phyloP scores from a whole-genome alignment of 2,888 invertebrate species.

The Mythimna lalbum region DNA sequence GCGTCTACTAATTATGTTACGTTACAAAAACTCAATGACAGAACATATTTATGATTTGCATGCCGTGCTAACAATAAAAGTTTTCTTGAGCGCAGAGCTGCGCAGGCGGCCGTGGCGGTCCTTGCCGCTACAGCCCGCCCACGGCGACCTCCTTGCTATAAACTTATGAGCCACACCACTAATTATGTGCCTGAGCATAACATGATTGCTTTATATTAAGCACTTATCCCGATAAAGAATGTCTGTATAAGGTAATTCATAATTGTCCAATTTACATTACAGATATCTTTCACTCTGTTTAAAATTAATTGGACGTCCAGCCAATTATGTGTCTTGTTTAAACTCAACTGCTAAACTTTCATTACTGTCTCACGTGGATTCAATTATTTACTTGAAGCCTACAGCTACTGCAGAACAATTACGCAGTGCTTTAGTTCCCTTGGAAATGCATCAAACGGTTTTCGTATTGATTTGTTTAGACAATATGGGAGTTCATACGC shows the following conservation, averaged over 20 bases:
- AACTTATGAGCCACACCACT: conserved; percentile 46
- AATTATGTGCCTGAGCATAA: conserved; percentile 61
- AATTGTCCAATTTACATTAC: conserved; percentile 39
- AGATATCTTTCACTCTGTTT: conserved; percentile 40
- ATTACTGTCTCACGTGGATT: conserved; percentile 32
- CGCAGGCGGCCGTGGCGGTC: conserved; percentile 70
- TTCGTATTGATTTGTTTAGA: conserved; percentile 43
- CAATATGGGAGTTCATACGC: conserved; percentile 18
- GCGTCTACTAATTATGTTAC: conserved; percentile 68
- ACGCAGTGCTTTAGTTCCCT: conserved; percentile 27
- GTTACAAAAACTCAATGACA: conserved; percentile 83
- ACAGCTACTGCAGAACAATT: conserved; percentile 14
- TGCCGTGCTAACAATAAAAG: conserved; percentile 74
- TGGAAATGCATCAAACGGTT: conserved; percentile 21
- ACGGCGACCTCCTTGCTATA: conserved; percentile 63
- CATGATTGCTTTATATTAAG: conserved; percentile 62
- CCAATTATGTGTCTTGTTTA: conserved; percentile 19
- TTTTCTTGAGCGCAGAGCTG: conserved; percentile 49
- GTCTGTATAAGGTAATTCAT: conserved; percentile 52
- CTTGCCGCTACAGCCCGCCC: conserved; percentile 68
- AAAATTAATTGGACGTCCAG: conserved; percentile 31
- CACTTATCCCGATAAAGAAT: conserved; percentile 50
- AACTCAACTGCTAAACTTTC: conserved; percentile 25
- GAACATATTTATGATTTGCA: conserved; percentile 78
- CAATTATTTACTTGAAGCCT: conserved; percentile 20